Percentiles rank a stretch among this genome's conserved stretches.
These are phyloP conservation scores for Tauraco erythrolophus DNA, from an alignment of 2,113 vertebrate species.

Conservation along the genomic window DNA sequence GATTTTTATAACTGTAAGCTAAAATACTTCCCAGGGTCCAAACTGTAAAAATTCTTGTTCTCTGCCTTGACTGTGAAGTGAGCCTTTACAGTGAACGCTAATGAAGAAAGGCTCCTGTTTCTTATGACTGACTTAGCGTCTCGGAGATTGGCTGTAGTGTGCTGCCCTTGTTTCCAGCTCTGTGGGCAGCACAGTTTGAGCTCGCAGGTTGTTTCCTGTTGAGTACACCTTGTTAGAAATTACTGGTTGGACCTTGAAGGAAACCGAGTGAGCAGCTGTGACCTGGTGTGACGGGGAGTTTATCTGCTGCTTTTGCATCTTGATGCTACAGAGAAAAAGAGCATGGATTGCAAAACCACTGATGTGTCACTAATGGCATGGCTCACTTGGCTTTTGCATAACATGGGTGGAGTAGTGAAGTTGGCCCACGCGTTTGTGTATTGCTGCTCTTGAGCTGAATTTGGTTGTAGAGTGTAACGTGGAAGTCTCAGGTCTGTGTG, in stretches of 20 bases:
- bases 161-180: not conserved
- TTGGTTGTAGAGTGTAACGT: not conserved
- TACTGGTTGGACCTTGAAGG: not conserved
- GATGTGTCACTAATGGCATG: not conserved
- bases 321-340: not conserved
- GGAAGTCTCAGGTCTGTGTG: not conserved
- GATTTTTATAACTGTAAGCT: not conserved
- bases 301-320: not conserved
- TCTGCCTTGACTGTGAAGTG: not conserved
- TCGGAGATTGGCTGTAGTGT: not conserved
- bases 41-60: not conserved
- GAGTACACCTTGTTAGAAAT: not conserved
- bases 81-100: not conserved
- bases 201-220: not conserved
- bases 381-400: not conserved
- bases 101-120: not conserved
- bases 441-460: not conserved
- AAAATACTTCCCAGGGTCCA: not conserved
- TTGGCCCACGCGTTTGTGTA: fast-evolving
- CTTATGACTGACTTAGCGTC: not conserved
- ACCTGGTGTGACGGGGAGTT: not conserved
- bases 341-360: not conserved
- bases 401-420: not conserved
- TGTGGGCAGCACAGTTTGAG: not conserved
- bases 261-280: not conserved